These are phyloP conservation scores for Hipposideros larvatus DNA, from an alignment of 2,797 vertebrate genomes.

Conservation along the genomic window DNA sequence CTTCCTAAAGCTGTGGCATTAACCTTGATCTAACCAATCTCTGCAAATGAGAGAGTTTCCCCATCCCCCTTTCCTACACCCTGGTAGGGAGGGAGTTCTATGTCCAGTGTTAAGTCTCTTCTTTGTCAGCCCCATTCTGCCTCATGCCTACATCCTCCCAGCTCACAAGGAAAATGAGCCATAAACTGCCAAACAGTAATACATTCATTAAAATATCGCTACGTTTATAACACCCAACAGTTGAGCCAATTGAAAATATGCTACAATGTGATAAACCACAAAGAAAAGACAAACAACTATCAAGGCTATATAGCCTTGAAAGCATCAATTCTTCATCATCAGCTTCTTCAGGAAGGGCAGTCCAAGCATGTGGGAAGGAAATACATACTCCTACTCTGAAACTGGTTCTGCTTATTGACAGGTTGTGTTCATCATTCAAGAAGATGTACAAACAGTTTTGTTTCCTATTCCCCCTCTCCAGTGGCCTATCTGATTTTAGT, in stretches of 20 bases:
- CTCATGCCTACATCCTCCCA: not conserved
- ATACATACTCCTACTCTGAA: not conserved
- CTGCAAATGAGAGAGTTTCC: not conserved
- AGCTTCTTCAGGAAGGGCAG: not conserved
- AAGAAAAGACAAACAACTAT: not conserved
- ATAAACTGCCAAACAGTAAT: not conserved
- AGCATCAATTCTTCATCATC: not conserved
- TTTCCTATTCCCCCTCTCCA: not conserved
- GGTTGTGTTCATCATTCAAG: not conserved
- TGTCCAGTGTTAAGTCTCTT: not conserved
- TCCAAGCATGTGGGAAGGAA: not conserved
- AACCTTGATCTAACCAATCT: not conserved
- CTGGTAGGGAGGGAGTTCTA: not conserved
- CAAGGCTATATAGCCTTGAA: not conserved
- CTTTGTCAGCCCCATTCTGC: not conserved
- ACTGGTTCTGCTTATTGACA: not conserved
- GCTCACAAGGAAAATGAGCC: not conserved
- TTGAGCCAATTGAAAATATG: not conserved
- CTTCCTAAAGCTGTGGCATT: not conserved
- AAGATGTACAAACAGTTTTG: not conserved
- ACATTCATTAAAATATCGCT: not conserved
- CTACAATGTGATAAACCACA: not conserved
- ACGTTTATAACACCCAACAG: not conserved
- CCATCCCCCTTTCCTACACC: fast-evolving
- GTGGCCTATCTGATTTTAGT: not conserved